These are phyloP conservation scores for Terebella lapidaria DNA, from an alignment of 2,888 invertebrate species.

Conservation along the genomic window DNA sequence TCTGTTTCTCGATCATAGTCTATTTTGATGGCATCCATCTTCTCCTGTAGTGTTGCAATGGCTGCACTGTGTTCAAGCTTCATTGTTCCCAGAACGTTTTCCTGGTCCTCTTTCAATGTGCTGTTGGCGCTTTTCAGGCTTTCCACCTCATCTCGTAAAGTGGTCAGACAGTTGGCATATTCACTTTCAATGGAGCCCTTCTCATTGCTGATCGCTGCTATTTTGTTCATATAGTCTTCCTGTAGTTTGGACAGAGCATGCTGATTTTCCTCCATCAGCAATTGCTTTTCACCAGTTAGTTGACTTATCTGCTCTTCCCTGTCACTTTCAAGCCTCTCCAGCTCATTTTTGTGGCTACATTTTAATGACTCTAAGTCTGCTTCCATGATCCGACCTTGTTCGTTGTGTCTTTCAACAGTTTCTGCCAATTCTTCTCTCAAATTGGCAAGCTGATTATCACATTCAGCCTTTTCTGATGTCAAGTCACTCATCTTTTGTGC, in stretches of 20 bases:
- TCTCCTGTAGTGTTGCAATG: no score
- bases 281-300: slow-evolving; percentile 2
- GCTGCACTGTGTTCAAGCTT: no score
- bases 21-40: no score
- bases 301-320: background rate
- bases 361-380: no score
- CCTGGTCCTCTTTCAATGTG: background rate
- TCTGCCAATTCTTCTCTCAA: background rate
- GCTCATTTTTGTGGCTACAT: background rate
- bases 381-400: no score
- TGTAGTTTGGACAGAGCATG: background rate
- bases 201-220: background rate
- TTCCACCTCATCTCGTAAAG: background rate
- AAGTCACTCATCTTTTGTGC: background rate
- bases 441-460: background rate
- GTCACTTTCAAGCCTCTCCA: background rate
- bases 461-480: background rate
- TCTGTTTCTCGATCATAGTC: no score
- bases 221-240: background rate
- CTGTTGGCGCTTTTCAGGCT: background rate
- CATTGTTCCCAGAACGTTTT: background rate
- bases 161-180: no score
- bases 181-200: slow-evolving; percentile 4
- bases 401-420: no score
- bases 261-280: background rate